Evolutionary conservation across 2,888 invertebrate genomes (phyloP), one percentile per base, ranked within the genome.

Genomic region (Dioctria rufipes): DNA sequence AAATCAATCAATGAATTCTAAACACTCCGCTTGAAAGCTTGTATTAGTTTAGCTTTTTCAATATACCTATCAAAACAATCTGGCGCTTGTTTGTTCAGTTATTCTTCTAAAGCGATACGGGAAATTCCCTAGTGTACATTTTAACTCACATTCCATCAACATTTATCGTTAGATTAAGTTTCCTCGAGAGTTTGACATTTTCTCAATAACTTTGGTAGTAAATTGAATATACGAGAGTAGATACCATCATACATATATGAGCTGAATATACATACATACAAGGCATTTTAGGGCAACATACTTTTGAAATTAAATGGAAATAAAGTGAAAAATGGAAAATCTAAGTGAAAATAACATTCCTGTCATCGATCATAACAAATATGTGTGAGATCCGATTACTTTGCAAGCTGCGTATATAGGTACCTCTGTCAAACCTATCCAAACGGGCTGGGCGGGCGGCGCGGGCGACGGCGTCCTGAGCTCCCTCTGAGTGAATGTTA

Each of bases 361-460:
- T 77, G 77, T 77, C 77, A 77, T 77, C 77, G 77, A 77, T 77
- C 77, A 77, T 77, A 49, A 25, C 25, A 25, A 25, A 25, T 25
- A 25, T 25, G 25, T 77, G 63, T 61, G 49, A 49, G 61, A 77
- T 77, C 39, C 60, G 63, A 63, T 77, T 77, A 63, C 63, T 49
- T 46, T 63, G 37, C 77, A 77, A n/a, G 77, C 13, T 60, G 71
- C 54, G 39, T 60, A 43, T 42, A 42, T 25, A 25, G 25, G 0
- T 25, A 25, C 43, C 40, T 75, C 60, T 60, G 73, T 60, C 60
- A 60, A 37, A 5, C 49, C 58, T 39, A 37, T 42, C 42, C 9
- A 8, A 60, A 5, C 9, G 13, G 13, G 25, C 25, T 25, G 25
- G 25, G 25, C 51, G n/a, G 51, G 9, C 51, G 51, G n/a, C 51